A percentile compares a stretch with the other conserved stretches of the same genome.
Evolutionary conservation across 2,888 invertebrate species (phyloP).

Genomic region (Mactromeris polynyma): DNA sequence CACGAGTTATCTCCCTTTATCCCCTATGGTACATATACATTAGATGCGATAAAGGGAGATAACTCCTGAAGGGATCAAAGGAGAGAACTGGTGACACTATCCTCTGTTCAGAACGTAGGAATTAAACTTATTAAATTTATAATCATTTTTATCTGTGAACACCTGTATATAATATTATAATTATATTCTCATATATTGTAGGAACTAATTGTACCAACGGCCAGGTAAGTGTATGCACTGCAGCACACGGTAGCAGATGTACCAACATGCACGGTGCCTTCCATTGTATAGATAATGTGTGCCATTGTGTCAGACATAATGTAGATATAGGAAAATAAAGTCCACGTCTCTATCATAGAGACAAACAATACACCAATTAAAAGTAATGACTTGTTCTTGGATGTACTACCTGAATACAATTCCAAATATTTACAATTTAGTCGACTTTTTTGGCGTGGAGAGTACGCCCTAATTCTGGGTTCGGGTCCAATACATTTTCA

Average conservation of each 20-base stretch:
- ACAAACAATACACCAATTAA: too few relatives aligned
- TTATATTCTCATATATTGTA: not conserved
- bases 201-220: not conserved
- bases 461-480: too few relatives aligned
- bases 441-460: too few relatives aligned
- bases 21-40: not conserved
- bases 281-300: slow-evolving; percentile 8
- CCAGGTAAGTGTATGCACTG: not conserved
- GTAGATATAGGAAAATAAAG: not conserved
- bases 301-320: not conserved
- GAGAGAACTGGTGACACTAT: not conserved
- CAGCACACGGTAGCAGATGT: not conserved
- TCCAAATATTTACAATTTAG: too few relatives aligned
- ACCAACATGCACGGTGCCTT: not conserved
- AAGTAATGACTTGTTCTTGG: too few relatives aligned
- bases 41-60: not conserved
- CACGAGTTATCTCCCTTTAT: too few relatives aligned
- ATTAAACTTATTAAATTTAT: not conserved
- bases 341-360: too few relatives aligned
- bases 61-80: not conserved
- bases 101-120: not conserved
- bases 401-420: too few relatives aligned
- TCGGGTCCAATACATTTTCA: too few relatives aligned
- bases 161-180: not conserved
- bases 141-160: not conserved